Conservation (phyloP, 2,113 vertebrate genomes). For the Aviceda subcristata region DNA sequence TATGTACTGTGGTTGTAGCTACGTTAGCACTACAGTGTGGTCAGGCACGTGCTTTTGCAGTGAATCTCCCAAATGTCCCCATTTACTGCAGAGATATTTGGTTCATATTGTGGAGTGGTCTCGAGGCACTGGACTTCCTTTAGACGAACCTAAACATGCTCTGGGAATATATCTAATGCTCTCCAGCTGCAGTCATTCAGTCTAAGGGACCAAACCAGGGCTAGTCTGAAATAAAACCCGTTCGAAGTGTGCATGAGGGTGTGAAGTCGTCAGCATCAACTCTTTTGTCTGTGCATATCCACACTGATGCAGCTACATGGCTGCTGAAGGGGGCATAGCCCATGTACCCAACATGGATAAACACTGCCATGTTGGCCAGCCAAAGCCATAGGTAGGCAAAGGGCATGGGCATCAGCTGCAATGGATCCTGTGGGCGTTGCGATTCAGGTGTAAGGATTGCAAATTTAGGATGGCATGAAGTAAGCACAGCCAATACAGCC, state of each 20-base stretch:
- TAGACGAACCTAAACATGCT: neutral
- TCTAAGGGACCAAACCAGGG: neutral
- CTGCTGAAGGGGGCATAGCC: neutral
- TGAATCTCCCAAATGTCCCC: neutral
- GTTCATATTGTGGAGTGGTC: neutral
- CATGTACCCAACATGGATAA: neutral
- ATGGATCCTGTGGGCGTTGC: neutral
- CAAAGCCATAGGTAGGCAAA: neutral
- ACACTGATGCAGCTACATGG: fast-evolving
- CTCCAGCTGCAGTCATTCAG: neutral
- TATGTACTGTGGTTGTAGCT: neutral
- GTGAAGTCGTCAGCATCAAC: neutral
- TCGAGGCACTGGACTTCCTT: neutral
- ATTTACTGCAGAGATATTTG: neutral
- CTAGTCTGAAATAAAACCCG: neutral
- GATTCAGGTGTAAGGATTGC: neutral
- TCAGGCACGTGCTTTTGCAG: neutral
- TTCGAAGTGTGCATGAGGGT: neutral
- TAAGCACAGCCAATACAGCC: neutral
- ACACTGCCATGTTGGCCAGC: neutral
- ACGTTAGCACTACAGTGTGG: neutral
- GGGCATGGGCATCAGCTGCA: neutral
- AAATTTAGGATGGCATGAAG: neutral
- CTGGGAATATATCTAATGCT: neutral
- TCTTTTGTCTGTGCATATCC: neutral